Percentiles rank a stretch among this genome's conserved stretches.
Conservation (phyloP, 2,888 invertebrate genomes). For the Megaustenia siamemsis region DNA sequence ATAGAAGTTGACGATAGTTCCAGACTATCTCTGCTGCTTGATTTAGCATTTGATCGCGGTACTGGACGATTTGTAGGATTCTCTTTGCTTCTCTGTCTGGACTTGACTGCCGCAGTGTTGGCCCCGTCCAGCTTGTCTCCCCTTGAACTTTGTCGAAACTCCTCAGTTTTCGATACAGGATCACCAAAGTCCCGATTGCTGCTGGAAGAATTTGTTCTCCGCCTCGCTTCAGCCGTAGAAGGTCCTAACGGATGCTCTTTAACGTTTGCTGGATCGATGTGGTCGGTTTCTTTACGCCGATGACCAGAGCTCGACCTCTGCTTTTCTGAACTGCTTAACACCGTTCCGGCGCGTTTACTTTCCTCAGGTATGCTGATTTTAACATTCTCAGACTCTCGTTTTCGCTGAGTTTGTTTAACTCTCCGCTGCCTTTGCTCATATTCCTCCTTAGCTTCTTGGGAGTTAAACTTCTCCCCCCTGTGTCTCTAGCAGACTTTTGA, state of each 20-base stretch:
- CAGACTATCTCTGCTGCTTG: neutral
- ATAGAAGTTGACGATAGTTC: neutral
- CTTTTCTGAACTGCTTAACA: neutral
- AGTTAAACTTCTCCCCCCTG: conserved; percentile 38
- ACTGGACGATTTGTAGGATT: neutral
- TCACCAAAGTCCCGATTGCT: neutral
- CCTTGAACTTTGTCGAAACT: neutral
- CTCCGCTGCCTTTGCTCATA: conserved; percentile 8
- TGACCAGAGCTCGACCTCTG: neutral
- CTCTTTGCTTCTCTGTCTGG: neutral
- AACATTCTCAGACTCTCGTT: neutral
- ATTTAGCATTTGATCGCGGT: neutral
- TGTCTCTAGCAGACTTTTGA: neutral
- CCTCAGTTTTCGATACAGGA: neutral
- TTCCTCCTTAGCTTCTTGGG: conserved; percentile 39
- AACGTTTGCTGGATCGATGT: neutral
- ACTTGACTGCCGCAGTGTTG: neutral
- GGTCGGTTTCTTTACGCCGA: neutral
- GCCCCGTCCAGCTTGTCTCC: neutral
- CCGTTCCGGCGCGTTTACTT: neutral
- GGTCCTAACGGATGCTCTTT: neutral
- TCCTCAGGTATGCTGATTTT: neutral
- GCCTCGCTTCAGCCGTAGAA: neutral
- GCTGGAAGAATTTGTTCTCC: neutral
- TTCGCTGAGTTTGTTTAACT: neutral